Evolutionary conservation across 2,113 vertebrate species (phyloP), one percentile per base, ranked within the genome.

Genomic region (Cacatua alba): DNA sequence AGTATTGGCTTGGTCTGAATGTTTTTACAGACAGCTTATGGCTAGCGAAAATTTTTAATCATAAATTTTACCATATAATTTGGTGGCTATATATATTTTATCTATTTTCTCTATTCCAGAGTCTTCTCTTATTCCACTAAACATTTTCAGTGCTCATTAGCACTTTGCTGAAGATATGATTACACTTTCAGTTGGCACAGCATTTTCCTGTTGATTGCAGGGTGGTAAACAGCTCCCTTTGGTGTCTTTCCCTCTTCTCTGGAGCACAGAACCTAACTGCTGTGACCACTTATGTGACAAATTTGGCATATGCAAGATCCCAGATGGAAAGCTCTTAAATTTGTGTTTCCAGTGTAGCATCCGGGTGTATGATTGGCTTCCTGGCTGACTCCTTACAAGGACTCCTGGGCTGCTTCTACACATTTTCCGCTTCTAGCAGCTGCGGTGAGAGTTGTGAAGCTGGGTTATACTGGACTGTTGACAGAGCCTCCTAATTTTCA

Each of bases 261-360:
- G 96, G 91, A 98, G 96, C 96, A 91, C 90, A 97, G 84, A 98
- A 97, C 67, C 84, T 96, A 98, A 97, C 95, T 97, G 88, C 98
- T 98, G 96, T 95, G 95, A 97, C 97, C 96, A 98, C 97, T 98
- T 98, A 97, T 33, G 86, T 96, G 95, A 94, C 94, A 96, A 92
- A 94, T 88, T 98, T 98, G 97, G 97, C 98, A 97, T 71, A 87
- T 24, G 14, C 13, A 90, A 71, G 41, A 86, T 92, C 97, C 97
- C 98, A 97, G 95, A 97, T 97, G 97, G 97, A 98, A 97, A 96
- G 49, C 29, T 35, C 67, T 94, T 87, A 90, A 94, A 59, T 86
- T 65, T 93, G 17, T 96, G 77, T 81, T 97, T 96, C 91, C 90
- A 97, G 29, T 52, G 86, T 67, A 88, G 93, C 97, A 97, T 97